Percentiles rank a stretch among this genome's conserved stretches.
phyloP scores from a whole-genome alignment of 1,140 invertebrate species.

The Reticulitermes speratus region DNA sequence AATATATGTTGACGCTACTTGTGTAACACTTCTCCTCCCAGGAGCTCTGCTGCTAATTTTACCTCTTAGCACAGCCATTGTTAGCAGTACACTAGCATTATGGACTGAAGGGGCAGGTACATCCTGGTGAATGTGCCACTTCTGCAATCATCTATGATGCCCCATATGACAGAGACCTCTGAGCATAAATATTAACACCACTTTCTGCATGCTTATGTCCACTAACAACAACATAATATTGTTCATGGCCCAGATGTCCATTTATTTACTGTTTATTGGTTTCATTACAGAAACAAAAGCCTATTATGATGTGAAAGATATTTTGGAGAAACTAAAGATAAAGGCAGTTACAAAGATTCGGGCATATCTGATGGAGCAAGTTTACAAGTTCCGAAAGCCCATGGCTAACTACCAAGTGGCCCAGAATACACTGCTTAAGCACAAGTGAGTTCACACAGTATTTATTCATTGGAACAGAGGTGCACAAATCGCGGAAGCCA shows the following conservation, averaged over 20 bases:
- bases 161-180: no score
- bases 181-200: no score
- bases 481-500: no score
- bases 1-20: no score
- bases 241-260: neutral
- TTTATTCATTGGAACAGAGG: neutral
- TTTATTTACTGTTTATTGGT: neutral
- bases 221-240: neutral
- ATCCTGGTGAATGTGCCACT: no score
- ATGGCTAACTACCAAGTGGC: constrained; percentile 99
- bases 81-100: no score
- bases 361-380: constrained; percentile 91
- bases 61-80: no score
- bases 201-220: no score
- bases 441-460: constrained; percentile 63
- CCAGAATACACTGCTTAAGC: constrained; percentile 96
- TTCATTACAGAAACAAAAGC: neutral
- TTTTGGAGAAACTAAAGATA: constrained; percentile 92
- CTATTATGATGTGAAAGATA: constrained; percentile 86
- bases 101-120: no score
- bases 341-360: constrained; percentile 95
- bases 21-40: no score
- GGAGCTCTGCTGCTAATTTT: no score
- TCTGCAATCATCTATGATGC: no score
- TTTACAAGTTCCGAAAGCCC: constrained; percentile 96